These are phyloP conservation scores for Euborellia annulipes DNA, from an alignment of 1,140 invertebrate species.

Conservation along the genomic window DNA sequence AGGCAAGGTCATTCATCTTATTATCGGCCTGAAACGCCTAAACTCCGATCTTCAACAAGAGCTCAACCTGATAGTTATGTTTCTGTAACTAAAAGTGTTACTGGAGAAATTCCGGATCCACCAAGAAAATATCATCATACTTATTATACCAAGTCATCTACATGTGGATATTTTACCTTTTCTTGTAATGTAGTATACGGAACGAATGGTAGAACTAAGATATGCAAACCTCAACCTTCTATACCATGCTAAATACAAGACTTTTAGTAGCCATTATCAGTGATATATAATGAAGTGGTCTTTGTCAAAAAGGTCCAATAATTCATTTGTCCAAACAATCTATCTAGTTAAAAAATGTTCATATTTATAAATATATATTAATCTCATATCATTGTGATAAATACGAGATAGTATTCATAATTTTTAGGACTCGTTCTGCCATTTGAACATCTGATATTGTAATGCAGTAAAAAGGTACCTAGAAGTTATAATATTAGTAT, in stretches of 20 bases:
- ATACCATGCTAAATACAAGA: constrained; percentile 11
- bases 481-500: too few species aligned
- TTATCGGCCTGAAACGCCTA: background rate
- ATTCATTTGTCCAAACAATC: too few species aligned
- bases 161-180: constrained; percentile 71
- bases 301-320: too few species aligned
- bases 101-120: constrained; percentile 40
- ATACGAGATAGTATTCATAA: too few species aligned
- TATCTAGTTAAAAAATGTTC: too few species aligned
- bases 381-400: too few species aligned
- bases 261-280: too few species aligned
- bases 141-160: constrained; percentile 70
- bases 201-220: constrained; percentile 55
- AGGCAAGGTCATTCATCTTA: constrained; percentile 28
- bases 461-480: too few species aligned
- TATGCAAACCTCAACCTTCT: constrained; percentile 56
- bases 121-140: constrained; percentile 51
- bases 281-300: too few species aligned
- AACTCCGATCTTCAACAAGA: background rate
- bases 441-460: too few species aligned
- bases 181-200: constrained; percentile 62
- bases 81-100: constrained; percentile 59
- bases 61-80: constrained; percentile 35
- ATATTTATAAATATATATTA: too few species aligned
- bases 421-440: too few species aligned